Conservation (phyloP, 2,888 invertebrate genomes). For the Drosophila lutescens region DNA sequence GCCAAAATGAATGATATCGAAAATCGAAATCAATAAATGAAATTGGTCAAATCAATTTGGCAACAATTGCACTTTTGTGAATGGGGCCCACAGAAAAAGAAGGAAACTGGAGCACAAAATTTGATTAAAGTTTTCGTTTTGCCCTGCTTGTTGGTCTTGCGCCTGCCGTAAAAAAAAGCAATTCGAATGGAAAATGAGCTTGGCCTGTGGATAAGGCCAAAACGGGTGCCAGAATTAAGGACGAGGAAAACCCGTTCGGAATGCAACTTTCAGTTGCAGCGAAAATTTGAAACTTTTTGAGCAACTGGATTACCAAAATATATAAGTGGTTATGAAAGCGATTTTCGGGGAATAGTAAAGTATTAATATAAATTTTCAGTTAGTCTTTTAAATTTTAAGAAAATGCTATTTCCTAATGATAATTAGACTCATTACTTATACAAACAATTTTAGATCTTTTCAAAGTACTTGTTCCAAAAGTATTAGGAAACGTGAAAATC, state of each 20-base stretch:
- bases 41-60: conserved; percentile 79
- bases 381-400: not conserved
- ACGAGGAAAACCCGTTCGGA: conserved; percentile 6
- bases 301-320: conserved; percentile 2
- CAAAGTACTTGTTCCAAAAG: no score
- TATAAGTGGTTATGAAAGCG: not conserved
- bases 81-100: conserved; percentile 33
- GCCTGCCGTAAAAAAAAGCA: conserved; percentile 21
- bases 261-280: conserved; percentile 6
- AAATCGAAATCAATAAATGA: conserved; percentile 78
- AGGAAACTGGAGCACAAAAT: conserved; percentile 67
- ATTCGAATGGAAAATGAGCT: conserved; percentile 31
- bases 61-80: conserved; percentile 75
- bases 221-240: conserved; percentile 19
- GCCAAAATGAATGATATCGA: conserved; percentile 73
- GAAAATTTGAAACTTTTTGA: conserved; percentile 17
- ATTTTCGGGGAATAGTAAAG: no score
- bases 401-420: no score
- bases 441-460: no score
- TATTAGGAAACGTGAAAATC: no score
- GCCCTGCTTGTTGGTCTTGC: conserved; percentile 14
- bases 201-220: conserved; percentile 20
- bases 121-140: conserved; percentile 62
- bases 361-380: no score
- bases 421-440: no score